phyloP scores from a whole-genome alignment of 2,797 vertebrate genomes.

The Hydrocynus forskahlii region DNA sequence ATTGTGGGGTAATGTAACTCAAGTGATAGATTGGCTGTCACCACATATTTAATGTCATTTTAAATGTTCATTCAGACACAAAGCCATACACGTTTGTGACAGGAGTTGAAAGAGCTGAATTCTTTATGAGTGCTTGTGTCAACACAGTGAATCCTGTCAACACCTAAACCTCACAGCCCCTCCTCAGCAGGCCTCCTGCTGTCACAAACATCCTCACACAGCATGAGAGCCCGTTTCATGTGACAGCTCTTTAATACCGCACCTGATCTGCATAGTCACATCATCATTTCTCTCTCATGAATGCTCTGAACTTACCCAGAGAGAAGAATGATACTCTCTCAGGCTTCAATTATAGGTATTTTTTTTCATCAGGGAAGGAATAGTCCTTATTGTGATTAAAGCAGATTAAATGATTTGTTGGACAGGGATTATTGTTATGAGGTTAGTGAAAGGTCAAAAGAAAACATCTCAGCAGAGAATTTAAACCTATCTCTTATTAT shows the following conservation, averaged over 20 bases:
- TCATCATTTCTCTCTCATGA: conserved; percentile 43
- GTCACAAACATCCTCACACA: conserved; percentile 56
- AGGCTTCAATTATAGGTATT: conserved; percentile 31
- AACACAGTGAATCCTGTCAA: conserved; percentile 52
- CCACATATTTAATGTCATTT: conserved; percentile 39
- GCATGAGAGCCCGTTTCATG: conserved; percentile 60
- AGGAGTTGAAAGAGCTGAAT: conserved; percentile 47
- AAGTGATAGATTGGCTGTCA: conserved; percentile 48
- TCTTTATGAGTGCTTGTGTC: conserved; percentile 46
- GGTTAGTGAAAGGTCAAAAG: conserved; percentile 4
- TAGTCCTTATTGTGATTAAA: conserved; percentile 4
- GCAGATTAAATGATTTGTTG: conserved; percentile 21
- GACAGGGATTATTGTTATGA: conserved; percentile 21
- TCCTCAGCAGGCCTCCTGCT: conserved; percentile 44
- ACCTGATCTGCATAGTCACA: conserved; percentile 47
- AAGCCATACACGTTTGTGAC: conserved; percentile 20
- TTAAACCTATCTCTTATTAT: background rate
- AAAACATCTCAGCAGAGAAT: background rate
- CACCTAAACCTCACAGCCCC: conserved; percentile 10
- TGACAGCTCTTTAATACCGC: conserved; percentile 61
- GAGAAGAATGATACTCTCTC: conserved; percentile 22
- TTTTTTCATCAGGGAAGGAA: conserved; percentile 22
- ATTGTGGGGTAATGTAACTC: conserved; percentile 20
- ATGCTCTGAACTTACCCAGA: conserved; percentile 47
- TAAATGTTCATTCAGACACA: conserved; percentile 10